Conservation (phyloP, 2,113 vertebrate genomes). For the Cairina moschata region DNA sequence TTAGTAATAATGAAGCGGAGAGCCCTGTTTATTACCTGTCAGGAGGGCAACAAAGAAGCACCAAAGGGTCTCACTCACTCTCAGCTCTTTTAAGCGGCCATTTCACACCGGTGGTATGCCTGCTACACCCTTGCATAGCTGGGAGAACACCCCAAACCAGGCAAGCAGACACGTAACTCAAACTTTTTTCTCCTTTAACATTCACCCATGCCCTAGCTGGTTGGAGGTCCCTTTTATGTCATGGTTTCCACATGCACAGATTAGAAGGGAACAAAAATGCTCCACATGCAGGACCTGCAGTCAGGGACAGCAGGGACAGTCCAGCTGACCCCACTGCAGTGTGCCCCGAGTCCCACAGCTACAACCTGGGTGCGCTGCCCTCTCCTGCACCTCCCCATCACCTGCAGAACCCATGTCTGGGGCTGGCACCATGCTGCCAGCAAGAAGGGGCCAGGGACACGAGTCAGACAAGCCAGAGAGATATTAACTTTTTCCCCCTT, state of each 20-base stretch:
- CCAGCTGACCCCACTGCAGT: background rate
- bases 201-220: rapidly evolving
- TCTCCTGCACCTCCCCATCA: background rate
- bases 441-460: background rate
- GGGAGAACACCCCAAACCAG: background rate
- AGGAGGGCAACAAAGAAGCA: slow-evolving; percentile 10
- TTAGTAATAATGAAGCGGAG: slow-evolving; percentile 35
- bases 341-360: background rate
- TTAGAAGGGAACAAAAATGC: background rate
- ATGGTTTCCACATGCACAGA: background rate
- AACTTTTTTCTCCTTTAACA: background rate
- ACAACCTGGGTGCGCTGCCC: rapidly evolving
- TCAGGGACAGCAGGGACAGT: background rate
- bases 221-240: background rate
- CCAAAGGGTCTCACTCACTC: background rate
- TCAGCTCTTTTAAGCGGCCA: background rate
- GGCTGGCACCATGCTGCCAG: background rate
- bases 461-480: background rate
- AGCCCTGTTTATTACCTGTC: background rate
- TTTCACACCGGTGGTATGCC: background rate
- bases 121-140: rapidly evolving
- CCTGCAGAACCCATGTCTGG: background rate
- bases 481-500: rapidly evolving
- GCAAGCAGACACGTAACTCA: background rate
- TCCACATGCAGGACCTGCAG: background rate